A percentile compares a stretch with the other conserved stretches of the same genome.
phyloP scores from a whole-genome alignment of 2,797 vertebrate genomes.

The Smutsia temminckii region DNA sequence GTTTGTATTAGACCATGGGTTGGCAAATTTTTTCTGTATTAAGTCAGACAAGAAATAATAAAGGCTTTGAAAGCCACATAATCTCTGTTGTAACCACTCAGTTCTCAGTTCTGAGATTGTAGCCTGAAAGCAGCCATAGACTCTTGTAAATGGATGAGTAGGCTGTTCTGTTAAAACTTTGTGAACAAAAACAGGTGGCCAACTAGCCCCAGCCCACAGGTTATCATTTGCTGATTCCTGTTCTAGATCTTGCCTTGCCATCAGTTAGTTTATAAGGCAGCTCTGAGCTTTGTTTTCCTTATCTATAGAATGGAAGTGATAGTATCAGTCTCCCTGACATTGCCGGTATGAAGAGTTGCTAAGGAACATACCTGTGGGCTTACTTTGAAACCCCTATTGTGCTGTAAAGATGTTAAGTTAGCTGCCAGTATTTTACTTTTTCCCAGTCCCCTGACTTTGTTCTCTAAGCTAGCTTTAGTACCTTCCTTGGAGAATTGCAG shows the following conservation, averaged over 20 bases:
- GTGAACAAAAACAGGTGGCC: not conserved
- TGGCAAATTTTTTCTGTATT: not conserved
- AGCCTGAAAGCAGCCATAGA: rapidly evolving
- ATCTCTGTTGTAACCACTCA: not conserved
- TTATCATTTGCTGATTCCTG: not conserved
- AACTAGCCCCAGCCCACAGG: not conserved
- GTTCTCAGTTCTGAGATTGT: too few relatives aligned
- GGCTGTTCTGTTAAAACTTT: not conserved
- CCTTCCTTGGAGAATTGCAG: not conserved
- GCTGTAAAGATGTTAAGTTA: not conserved
- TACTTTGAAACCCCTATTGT: not conserved
- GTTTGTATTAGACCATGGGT: not conserved
- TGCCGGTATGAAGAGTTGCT: not conserved
- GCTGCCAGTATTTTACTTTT: not conserved
- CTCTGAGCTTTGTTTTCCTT: not conserved
- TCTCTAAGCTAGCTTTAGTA: not conserved
- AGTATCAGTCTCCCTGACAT: not conserved
- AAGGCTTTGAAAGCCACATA: not conserved
- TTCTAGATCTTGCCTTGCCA: not conserved
- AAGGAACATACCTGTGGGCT: not conserved
- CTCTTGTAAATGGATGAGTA: rapidly evolving
- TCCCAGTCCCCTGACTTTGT: not conserved
- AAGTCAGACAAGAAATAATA: not conserved
- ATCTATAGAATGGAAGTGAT: not conserved
- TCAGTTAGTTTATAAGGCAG: not conserved